Percentiles rank a stretch among this genome's conserved stretches.
Conservation (phyloP, 2,888 invertebrate species). For the Dynastes hyllus region DNA sequence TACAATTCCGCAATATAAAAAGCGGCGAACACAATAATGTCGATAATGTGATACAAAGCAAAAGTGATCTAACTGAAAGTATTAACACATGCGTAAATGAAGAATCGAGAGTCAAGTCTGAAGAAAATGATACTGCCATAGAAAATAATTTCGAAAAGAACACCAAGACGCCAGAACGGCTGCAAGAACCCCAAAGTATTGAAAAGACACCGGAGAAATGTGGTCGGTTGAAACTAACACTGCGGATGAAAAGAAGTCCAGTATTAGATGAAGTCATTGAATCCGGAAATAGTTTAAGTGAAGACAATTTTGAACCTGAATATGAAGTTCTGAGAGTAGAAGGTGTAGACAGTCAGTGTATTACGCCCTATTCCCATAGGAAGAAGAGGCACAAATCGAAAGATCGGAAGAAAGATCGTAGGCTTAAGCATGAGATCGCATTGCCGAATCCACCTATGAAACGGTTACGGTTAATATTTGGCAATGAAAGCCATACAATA, state of each 20-base stretch:
- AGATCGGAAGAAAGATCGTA: slow-evolving; percentile 68
- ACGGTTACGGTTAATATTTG: slow-evolving; percentile 89
- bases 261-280: slow-evolving; percentile 89
- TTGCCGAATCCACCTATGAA: slow-evolving; percentile 84
- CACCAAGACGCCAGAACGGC: slow-evolving; percentile 47
- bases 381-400: slow-evolving; percentile 78
- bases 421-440: slow-evolving; percentile 68
- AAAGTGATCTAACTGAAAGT: slow-evolving; percentile 57
- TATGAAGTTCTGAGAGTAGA: slow-evolving; percentile 90
- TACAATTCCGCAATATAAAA: slow-evolving; percentile 60
- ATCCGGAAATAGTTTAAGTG: slow-evolving; percentile 81
- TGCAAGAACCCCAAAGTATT: slow-evolving; percentile 52
- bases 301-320: slow-evolving; percentile 81
- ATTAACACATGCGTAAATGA: slow-evolving; percentile 50
- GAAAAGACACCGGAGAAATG: slow-evolving; percentile 66
- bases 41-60: slow-evolving; percentile 57
- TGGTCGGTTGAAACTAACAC: slow-evolving; percentile 82
- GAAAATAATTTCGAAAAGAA: slow-evolving; percentile 45
- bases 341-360: slow-evolving; percentile 74
- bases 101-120: slow-evolving; percentile 62
- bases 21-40: slow-evolving; percentile 59
- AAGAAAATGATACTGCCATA: slow-evolving; percentile 54
- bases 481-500: slow-evolving; percentile 91
- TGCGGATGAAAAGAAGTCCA: slow-evolving; percentile 91
- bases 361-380: slow-evolving; percentile 74